Conservation (phyloP, 2,113 vertebrate species). For the Choloepus hoffmanni region DNA sequence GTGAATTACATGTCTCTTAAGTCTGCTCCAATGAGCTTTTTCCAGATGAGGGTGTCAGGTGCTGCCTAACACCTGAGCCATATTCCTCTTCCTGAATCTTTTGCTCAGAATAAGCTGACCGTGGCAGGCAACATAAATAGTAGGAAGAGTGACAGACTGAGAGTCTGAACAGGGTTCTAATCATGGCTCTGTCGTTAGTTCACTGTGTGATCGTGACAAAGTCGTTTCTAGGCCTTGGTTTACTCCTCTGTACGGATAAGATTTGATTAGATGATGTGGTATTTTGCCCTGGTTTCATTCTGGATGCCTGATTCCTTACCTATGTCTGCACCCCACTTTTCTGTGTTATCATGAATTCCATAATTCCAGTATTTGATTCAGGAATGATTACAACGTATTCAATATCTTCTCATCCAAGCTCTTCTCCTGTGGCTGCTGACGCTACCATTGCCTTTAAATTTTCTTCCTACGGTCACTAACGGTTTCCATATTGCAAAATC, state of each 20-base stretch:
- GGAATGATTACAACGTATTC: neutral
- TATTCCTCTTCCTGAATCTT: neutral
- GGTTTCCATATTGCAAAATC: neutral
- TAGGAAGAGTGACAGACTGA: neutral
- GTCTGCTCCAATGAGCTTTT: constrained; percentile 55
- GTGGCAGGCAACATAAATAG: rapidly evolving
- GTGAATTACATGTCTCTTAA: neutral
- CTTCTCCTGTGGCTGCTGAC: neutral
- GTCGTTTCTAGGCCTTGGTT: neutral
- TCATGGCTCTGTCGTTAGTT: neutral
- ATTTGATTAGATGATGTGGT: neutral
- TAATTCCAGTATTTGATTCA: neutral
- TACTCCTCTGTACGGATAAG: neutral
- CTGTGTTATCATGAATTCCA: neutral
- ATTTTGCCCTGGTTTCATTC: neutral
- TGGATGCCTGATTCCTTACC: neutral
- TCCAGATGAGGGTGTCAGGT: constrained; percentile 22
- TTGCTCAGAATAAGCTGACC: neutral
- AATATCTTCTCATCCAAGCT: neutral
- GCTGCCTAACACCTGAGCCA: neutral
- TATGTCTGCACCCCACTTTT: neutral
- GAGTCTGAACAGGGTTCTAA: neutral
- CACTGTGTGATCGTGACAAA: neutral
- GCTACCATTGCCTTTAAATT: neutral
- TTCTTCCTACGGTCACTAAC: neutral